Conservation (phyloP, 1,140 invertebrate genomes). For the Drosophila chauvacae region DNA sequence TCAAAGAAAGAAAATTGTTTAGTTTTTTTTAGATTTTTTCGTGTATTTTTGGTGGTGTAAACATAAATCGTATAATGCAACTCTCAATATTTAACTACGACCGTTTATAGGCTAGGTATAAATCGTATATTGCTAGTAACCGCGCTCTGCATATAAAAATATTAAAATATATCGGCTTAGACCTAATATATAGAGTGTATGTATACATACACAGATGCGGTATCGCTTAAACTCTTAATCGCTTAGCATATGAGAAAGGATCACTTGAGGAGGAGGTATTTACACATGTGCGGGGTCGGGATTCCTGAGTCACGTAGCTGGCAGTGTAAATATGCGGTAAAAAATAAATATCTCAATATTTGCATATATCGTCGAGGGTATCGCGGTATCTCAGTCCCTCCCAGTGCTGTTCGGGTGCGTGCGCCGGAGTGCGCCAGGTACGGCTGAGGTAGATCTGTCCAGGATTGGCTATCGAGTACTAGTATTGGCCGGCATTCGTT, state of each 20-base stretch:
- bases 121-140: constrained; percentile 75
- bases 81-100: constrained; percentile 73
- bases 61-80: constrained; percentile 70
- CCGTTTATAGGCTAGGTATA: constrained; percentile 37
- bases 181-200: constrained; percentile 26
- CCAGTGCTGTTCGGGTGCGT: constrained; percentile 27
- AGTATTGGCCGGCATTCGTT: constrained; percentile 57
- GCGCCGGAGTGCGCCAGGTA: constrained; percentile 73
- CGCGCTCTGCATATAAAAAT: constrained; percentile 68
- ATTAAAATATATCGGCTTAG: constrained; percentile 65
- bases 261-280: constrained; percentile 80
- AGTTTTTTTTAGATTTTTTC: constrained; percentile 24
- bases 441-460: constrained; percentile 71
- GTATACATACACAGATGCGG: constrained; percentile 31
- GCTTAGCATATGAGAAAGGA: constrained; percentile 81
- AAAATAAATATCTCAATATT: constrained; percentile 80
- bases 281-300: constrained; percentile 72
- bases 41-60: constrained; percentile 64
- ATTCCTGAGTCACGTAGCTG: constrained; percentile 64
- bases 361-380: constrained; percentile 68
- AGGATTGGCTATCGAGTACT: constrained; percentile 25
- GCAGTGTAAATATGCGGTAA: constrained; percentile 74
- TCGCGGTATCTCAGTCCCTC: constrained; percentile 22
- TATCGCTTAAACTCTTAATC: constrained; percentile 74
- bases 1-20: background rate